Conservation (phyloP, 1,140 invertebrate species). For the Micrasema longulum region DNA sequence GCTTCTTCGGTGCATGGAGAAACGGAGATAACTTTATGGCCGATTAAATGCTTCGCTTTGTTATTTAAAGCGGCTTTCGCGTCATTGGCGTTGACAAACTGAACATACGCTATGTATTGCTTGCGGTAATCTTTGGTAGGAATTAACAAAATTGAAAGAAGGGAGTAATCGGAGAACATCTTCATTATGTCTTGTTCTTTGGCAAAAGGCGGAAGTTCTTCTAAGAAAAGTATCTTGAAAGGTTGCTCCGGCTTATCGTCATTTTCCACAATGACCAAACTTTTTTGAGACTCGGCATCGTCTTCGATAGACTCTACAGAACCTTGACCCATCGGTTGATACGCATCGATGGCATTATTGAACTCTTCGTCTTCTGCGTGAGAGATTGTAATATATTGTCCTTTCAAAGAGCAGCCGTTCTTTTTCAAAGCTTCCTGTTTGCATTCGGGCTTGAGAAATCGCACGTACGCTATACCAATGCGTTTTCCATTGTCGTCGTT, state of each 20-base stretch:
- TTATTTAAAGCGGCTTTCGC: constrained; percentile 72
- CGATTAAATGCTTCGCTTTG: constrained; percentile 68
- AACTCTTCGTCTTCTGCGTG: constrained; percentile 74
- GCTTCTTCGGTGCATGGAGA: constrained; percentile 67
- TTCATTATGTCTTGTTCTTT: constrained; percentile 84
- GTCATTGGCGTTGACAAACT: constrained; percentile 79
- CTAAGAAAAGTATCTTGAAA: constrained; percentile 73
- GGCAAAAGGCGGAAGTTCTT: constrained; percentile 79
- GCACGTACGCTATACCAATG: constrained; percentile 83
- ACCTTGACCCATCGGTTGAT: constrained; percentile 58
- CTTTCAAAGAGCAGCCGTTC: constrained; percentile 71
- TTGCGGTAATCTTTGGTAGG: constrained; percentile 70
- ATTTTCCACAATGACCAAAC: constrained; percentile 46
- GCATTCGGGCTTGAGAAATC: constrained; percentile 77
- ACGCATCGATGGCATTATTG: constrained; percentile 75
- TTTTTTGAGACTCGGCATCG: constrained; percentile 50
- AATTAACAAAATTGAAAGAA: constrained; percentile 77
- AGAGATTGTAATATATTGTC: constrained; percentile 72
- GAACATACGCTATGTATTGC: constrained; percentile 76
- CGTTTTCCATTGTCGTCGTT: constrained; percentile 83
- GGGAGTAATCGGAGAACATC: constrained; percentile 78
- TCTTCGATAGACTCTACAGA: constrained; percentile 46
- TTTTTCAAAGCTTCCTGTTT: constrained; percentile 77
- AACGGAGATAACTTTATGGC: constrained; percentile 69
- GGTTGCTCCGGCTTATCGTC: constrained; percentile 47